Base-by-base conservation (phyloP, 2,113 vertebrate species). In the Trogon melanurus region DNA sequence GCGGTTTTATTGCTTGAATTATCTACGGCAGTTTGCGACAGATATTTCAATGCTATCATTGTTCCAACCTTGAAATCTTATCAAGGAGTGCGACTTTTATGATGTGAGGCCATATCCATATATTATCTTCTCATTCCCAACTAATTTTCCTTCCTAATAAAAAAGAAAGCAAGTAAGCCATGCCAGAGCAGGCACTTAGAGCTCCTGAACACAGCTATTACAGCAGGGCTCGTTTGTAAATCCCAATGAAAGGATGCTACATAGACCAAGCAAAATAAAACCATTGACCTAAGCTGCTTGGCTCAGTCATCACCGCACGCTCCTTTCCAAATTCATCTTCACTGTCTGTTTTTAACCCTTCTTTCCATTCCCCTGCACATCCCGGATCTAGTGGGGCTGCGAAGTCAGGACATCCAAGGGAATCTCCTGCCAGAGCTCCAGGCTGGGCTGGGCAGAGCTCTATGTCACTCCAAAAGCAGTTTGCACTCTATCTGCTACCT, bases 21-120 rank as follows among this genome's bases (percentile, higher is more conserved):
- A 94, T 85, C 84, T 76, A 2, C 10, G 79, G 79, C 45, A 27
- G 51, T 92, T 94, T 80, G 85, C 10, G 3, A 79, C 41, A 14
- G 91, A 88, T 91, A 96, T 92, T 95, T 95, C 93, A 79, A 84
- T 4, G 32, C 75, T 75, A 67, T 85, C 87, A 26, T 78, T 82
- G 83, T 57, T 93, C 78, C 88, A 96, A 94, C 95, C 95, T 97
- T 97, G 95, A 95, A 85, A 92, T 70, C 93, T 95, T 89, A 95
- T 84, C 91, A 84, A 70, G 69, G 76, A 96, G 75, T 9, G 16
- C 36, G 66, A 38, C 57, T 73, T 51, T 47, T 81, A 91, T 11
- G 66, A 85, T 41, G 21, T 0, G 9, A 78, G 80, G 78, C 78
- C 48, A 32, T 19, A 16, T 38, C 78, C 48, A 32, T 19, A 16